Conservation (phyloP, 2,888 invertebrate genomes). For the Scaptomyza cyrtandrae region DNA sequence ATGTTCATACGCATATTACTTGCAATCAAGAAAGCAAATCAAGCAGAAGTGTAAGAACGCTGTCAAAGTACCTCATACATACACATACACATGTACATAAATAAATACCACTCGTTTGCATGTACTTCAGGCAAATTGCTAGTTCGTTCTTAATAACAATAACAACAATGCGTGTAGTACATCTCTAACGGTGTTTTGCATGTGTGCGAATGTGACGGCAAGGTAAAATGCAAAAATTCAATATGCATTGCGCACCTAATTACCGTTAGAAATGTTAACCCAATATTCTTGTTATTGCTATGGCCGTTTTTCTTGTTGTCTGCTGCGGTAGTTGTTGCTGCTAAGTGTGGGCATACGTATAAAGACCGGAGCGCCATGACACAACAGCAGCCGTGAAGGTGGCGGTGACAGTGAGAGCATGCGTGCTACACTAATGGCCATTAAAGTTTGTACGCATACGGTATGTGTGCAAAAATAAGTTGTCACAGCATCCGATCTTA, state of each 20-base stretch:
- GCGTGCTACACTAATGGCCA: conserved; percentile 23
- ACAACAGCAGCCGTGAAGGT: conserved; percentile 16
- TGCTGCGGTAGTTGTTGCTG: conserved; percentile 7
- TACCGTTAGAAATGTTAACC: conserved; percentile 61
- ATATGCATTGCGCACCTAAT: conserved; percentile 48
- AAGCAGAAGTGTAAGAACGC: conserved; percentile 16
- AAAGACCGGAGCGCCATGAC: conserved; percentile 27
- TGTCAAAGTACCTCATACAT: conserved; percentile 5
- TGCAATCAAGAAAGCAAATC: conserved; percentile 48
- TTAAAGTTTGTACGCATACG: conserved; percentile 8
- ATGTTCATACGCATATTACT: conserved; percentile 43
- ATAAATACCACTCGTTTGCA: background rate
- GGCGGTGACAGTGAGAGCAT: conserved; percentile 21
- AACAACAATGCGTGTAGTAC: conserved; percentile 25
- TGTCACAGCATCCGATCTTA: background rate
- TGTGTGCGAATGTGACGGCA: conserved; percentile 38
- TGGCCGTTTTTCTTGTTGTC: conserved; percentile 20
- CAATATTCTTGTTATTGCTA: conserved; percentile 55
- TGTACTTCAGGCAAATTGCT: conserved; percentile 32
- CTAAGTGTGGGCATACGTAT: conserved; percentile 37
- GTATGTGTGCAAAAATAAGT: background rate
- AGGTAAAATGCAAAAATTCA: conserved; percentile 51
- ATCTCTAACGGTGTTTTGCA: conserved; percentile 7
- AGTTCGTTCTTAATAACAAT: conserved; percentile 26
- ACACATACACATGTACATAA: background rate